Conservation (phyloP, 2,797 vertebrate species). For the Naso thynnoides region DNA sequence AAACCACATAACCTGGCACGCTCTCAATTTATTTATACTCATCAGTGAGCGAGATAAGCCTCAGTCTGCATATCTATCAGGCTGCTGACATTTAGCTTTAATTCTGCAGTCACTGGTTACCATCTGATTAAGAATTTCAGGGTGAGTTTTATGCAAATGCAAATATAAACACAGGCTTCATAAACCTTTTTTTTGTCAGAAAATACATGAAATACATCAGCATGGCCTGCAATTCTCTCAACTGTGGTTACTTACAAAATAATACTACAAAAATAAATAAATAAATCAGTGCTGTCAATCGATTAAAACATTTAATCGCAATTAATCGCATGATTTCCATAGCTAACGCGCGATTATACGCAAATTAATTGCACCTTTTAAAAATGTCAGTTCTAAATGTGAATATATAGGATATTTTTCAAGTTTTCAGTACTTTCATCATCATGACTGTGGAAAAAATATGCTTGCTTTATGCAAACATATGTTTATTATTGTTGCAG, state of each 20-base stretch:
- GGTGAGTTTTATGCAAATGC: slow-evolving; percentile 39
- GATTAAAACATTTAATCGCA: no score
- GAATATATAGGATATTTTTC: no score
- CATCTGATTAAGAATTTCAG: slow-evolving; percentile 59
- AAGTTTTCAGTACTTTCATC: no score
- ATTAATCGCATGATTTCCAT: no score
- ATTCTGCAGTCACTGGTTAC: slow-evolving; percentile 61
- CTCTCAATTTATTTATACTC: slow-evolving; percentile 61
- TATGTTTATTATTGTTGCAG: no score
- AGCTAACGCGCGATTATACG: no score
- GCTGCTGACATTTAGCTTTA: slow-evolving; percentile 77
- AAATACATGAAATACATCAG: slow-evolving; percentile 24
- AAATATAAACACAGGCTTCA: slow-evolving; percentile 43
- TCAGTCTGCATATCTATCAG: slow-evolving; percentile 60
- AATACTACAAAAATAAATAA: not conserved
- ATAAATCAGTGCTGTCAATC: no score
- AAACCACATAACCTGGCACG: slow-evolving; percentile 50
- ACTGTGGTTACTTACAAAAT: slow-evolving; percentile 22
- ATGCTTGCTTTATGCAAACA: no score
- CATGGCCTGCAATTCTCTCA: slow-evolving; percentile 4
- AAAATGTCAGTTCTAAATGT: no score
- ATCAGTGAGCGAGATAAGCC: slow-evolving; percentile 66
- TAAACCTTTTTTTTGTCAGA: slow-evolving; percentile 17
- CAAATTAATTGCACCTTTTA: no score
- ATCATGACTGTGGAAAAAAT: no score